Percentiles rank a stretch among this genome's conserved stretches.
Evolutionary conservation across 2,888 invertebrate genomes (phyloP).

Genomic region (Callyntrura sp.): DNA sequence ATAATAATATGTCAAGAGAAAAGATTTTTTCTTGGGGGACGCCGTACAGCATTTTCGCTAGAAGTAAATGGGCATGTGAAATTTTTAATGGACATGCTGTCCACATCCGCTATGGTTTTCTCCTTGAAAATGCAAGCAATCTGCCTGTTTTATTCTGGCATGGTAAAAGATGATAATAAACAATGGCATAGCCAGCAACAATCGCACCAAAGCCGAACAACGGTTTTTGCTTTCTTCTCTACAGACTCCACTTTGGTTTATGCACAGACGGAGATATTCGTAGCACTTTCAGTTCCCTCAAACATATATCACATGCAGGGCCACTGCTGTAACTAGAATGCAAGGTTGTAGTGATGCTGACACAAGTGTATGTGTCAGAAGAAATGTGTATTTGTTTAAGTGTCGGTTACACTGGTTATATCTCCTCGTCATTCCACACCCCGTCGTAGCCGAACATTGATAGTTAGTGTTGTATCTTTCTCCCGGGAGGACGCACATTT

Average conservation of each 20-base stretch:
- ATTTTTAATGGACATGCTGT: constrained; percentile 28
- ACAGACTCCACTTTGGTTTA: not conserved
- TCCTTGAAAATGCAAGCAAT: constrained; percentile 6
- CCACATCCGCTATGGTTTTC: not conserved
- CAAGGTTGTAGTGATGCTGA: not conserved
- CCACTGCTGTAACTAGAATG: not conserved
- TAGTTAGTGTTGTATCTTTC: constrained; percentile 6
- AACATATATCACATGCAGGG: not conserved
- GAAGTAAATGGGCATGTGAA: not conserved
- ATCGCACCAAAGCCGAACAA: not conserved
- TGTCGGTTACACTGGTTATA: not conserved
- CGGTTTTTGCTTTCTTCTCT: not conserved
- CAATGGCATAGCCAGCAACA: not conserved
- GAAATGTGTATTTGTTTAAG: not conserved
- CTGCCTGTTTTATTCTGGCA: not conserved
- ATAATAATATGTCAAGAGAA: constrained; percentile 11
- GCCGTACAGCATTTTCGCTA: not conserved
- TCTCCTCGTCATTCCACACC: not conserved
- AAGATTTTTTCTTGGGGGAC: not conserved
- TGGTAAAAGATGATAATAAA: not conserved
- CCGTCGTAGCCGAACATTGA: not conserved
- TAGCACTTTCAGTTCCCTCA: not conserved
- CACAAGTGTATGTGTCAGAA: not conserved
- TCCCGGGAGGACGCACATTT: not conserved
- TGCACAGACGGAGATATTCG: not conserved